Evolutionary conservation across 2,888 invertebrate species (phyloP).

Genomic region (Drosophila recens): DNA sequence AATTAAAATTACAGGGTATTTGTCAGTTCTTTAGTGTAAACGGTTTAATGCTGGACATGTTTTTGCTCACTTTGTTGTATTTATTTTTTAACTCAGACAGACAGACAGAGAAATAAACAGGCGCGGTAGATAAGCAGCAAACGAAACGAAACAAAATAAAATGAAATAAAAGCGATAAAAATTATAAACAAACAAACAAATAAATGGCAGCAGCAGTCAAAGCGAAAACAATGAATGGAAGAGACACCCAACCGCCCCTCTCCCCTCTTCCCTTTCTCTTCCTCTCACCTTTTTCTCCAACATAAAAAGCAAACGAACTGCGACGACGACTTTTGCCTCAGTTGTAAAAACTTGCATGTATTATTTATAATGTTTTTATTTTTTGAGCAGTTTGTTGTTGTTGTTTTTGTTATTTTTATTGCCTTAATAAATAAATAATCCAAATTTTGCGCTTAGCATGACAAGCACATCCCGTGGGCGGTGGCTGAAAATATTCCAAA

Average conservation of each 20-base stretch:
- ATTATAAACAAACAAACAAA: slow-evolving; percentile 48
- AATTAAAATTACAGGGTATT: slow-evolving; percentile 5
- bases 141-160: slow-evolving; percentile 19
- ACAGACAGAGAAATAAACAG: slow-evolving; percentile 16
- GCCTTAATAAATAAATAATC: slow-evolving; percentile 68
- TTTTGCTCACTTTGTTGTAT: slow-evolving; percentile 20
- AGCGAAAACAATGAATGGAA: slow-evolving; percentile 53
- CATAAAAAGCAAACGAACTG: slow-evolving; percentile 15
- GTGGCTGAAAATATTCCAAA: slow-evolving; percentile 39
- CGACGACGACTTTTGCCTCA: slow-evolving; percentile 20
- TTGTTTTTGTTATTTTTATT: slow-evolving; percentile 45
- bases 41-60: not conserved
- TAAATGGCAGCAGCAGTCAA: slow-evolving; percentile 24
- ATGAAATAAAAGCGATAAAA: slow-evolving; percentile 40
- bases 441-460: slow-evolving; percentile 66
- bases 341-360: slow-evolving; percentile 62
- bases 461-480: slow-evolving; percentile 65
- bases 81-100: slow-evolving; percentile 21
- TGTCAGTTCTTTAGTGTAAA: not conserved
- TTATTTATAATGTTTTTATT: slow-evolving; percentile 61
- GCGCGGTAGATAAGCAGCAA: slow-evolving; percentile 34
- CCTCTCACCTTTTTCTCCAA: not conserved
- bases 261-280: not conserved
- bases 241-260: not conserved
- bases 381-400: slow-evolving; percentile 16